Percentiles rank a stretch among this genome's conserved stretches.
Conservation (phyloP, 2,113 vertebrate species). For the Acanthisitta chloris region DNA sequence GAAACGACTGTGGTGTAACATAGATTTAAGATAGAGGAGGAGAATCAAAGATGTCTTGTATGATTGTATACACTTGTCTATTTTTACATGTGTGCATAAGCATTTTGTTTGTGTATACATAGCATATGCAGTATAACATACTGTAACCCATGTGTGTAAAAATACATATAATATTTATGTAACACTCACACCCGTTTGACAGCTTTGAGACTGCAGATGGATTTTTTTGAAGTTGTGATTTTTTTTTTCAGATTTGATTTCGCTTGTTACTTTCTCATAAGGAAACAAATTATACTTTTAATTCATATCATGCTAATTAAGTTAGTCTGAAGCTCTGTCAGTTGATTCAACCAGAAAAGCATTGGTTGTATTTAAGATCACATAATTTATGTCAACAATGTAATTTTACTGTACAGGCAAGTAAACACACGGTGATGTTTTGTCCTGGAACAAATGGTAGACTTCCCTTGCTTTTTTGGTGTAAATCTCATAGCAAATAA, state of each 20-base stretch:
- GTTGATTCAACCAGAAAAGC: background rate
- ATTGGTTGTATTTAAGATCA: background rate
- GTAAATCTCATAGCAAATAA: constrained; percentile 32
- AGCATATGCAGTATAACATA: background rate
- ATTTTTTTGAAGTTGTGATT: background rate
- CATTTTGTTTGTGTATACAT: constrained; percentile 17
- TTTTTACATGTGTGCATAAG: background rate
- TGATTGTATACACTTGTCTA: background rate
- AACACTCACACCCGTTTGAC: background rate
- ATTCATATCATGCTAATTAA: background rate
- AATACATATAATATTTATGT: constrained; percentile 20
- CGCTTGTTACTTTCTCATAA: background rate
- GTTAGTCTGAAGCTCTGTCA: background rate
- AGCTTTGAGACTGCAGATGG: constrained; percentile 6
- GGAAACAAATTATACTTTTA: background rate
- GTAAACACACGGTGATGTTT: background rate
- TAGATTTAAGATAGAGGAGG: background rate
- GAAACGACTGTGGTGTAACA: constrained; percentile 18
- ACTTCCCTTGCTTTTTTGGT: background rate
- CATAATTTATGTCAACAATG: background rate
- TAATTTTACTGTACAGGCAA: constrained; percentile 11
- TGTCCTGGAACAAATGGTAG: background rate
- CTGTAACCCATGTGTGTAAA: background rate
- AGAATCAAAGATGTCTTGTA: background rate
- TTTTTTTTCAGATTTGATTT: background rate